These are phyloP conservation scores for Camponotus pennsylvanicus DNA, from an alignment of 1,140 invertebrate genomes.

Conservation along the genomic window DNA sequence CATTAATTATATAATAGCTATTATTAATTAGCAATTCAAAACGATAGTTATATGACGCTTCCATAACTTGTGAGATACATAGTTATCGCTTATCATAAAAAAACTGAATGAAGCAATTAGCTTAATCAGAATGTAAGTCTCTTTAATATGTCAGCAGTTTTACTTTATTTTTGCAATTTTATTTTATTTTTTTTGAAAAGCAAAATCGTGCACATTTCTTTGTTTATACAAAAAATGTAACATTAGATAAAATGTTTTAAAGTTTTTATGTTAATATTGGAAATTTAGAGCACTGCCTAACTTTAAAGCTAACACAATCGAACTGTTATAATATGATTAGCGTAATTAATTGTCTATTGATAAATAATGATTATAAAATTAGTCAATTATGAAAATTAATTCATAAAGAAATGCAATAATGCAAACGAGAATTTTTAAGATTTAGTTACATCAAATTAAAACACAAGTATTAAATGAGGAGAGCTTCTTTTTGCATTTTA, in stretches of 20 bases:
- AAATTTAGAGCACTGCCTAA: background rate
- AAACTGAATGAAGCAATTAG: background rate
- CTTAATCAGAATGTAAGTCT: background rate
- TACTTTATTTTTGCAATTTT: background rate
- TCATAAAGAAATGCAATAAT: background rate
- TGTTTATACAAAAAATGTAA: background rate
- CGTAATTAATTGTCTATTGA: background rate
- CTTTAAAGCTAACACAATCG: background rate
- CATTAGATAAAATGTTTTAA: background rate
- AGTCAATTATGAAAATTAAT: background rate
- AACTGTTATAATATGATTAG: background rate
- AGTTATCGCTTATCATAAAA: background rate
- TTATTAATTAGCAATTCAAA: background rate
- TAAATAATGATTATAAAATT: slow-evolving; percentile 1
- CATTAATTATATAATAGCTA: background rate
- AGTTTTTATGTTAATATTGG: background rate
- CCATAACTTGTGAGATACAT: background rate
- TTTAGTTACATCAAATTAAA: background rate
- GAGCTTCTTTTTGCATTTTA: background rate
- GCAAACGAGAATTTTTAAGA: background rate
- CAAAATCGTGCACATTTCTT: background rate
- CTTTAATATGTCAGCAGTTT: background rate
- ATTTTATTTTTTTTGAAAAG: slow-evolving; percentile 12
- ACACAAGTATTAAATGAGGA: background rate
- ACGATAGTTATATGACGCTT: background rate